These are phyloP conservation scores for Diglossa cyanea DNA, from an alignment of 2,797 vertebrate genomes.

Conservation along the genomic window DNA sequence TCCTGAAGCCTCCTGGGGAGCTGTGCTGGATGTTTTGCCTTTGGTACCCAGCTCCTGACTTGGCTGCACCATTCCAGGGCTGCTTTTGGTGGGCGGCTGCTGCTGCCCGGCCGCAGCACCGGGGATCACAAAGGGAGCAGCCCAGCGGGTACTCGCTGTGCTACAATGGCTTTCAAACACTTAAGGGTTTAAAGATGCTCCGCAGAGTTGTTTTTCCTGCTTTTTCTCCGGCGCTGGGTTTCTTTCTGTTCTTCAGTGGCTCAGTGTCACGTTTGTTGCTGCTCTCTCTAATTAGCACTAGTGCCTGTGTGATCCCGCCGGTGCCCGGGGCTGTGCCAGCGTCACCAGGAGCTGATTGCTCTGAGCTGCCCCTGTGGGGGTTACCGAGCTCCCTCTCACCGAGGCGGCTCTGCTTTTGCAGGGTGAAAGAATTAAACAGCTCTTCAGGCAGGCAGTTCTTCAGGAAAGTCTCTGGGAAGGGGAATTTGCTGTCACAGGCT, in stretches of 20 bases:
- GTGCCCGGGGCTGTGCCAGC: not conserved
- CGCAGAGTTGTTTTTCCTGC: not conserved
- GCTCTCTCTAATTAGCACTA: not conserved
- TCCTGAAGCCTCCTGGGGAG: not conserved
- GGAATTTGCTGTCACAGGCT: not conserved
- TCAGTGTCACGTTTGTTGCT: not conserved
- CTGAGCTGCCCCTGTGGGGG: not conserved
- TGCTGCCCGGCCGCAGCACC: not conserved
- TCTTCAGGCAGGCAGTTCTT: not conserved
- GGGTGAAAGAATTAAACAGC: not conserved
- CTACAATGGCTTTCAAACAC: not conserved
- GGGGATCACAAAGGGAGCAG: not conserved
- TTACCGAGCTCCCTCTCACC: not conserved
- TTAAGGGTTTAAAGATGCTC: not conserved
- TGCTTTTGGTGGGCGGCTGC: not conserved
- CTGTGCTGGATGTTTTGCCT: not conserved
- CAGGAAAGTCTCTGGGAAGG: not conserved
- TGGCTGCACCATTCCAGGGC: rapidly evolving
- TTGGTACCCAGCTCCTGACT: not conserved
- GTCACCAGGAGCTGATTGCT: rapidly evolving
- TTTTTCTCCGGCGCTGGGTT: not conserved
- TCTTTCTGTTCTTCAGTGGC: not conserved
- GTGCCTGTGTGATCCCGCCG: not conserved
- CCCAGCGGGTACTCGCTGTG: not conserved
- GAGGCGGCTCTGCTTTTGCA: not conserved